A percentile compares a stretch with the other conserved stretches of the same genome.
phyloP scores from a whole-genome alignment of 2,888 invertebrate species.

The Pandemis heparana region DNA sequence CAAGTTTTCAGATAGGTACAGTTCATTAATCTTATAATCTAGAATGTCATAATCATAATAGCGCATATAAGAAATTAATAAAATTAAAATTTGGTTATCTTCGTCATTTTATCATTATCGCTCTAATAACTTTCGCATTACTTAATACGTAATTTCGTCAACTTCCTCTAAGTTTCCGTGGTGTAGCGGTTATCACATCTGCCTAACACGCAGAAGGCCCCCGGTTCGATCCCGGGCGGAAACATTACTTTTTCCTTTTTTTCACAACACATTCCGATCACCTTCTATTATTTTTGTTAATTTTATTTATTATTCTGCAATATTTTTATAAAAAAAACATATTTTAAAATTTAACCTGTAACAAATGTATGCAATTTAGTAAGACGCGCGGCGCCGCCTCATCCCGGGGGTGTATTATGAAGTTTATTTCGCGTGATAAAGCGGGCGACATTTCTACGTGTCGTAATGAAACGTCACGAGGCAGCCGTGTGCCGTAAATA shows the following conservation, averaged over 20 bases:
- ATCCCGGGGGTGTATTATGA: slow-evolving; percentile 26
- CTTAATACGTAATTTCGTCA: slow-evolving; percentile 6
- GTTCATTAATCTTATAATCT: too few relatives aligned
- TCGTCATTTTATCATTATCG: background rate
- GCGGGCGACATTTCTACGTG: slow-evolving; percentile 20
- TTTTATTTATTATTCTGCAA: background rate
- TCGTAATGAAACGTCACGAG: slow-evolving; percentile 26
- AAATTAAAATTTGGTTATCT: too few relatives aligned
- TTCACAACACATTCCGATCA: background rate
- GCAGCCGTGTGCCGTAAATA: slow-evolving; percentile 29
- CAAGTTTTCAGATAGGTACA: too few relatives aligned
- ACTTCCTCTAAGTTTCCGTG: slow-evolving; percentile 87
- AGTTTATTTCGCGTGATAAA: slow-evolving; percentile 27
- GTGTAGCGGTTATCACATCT: slow-evolving; percentile 97
- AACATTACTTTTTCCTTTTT: slow-evolving; percentile 82
- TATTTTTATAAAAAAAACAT: background rate
- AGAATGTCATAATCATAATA: too few relatives aligned
- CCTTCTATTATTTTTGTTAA: too few relatives aligned
- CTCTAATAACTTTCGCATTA: background rate
- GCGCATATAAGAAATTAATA: too few relatives aligned
- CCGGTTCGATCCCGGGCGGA: slow-evolving; percentile 96
- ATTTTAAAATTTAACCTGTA: background rate
- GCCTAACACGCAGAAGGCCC: slow-evolving; percentile 97
- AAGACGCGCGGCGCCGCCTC: background rate
- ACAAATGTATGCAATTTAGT: slow-evolving; percentile 20